Evolutionary conservation across 2,888 invertebrate genomes (phyloP).

Genomic region (Boloria euphrosyne): DNA sequence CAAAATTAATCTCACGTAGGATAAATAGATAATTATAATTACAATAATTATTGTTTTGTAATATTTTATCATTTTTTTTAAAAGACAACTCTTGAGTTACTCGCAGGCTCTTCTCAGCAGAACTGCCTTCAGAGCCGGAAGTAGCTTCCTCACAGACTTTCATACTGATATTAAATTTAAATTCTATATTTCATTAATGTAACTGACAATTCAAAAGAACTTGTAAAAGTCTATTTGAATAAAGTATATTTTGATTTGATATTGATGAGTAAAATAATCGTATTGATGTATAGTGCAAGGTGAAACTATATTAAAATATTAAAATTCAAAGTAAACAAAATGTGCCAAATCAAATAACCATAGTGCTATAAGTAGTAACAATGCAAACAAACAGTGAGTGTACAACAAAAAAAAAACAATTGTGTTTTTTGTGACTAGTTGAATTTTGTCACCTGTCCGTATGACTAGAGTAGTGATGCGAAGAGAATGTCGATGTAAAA

Average conservation of each 20-base stretch:
- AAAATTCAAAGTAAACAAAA: conserved; percentile 1
- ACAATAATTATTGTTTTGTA: too few relatives aligned
- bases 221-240: too few relatives aligned
- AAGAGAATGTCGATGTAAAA: conserved; percentile 72
- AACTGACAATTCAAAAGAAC: too few relatives aligned
- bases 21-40: too few relatives aligned
- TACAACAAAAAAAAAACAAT: conserved; percentile 38
- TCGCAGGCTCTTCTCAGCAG: too few relatives aligned
- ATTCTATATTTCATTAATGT: too few relatives aligned
- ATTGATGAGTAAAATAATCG: not conserved
- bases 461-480: conserved; percentile 75
- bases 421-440: conserved; percentile 9
- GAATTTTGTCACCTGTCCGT: conserved; percentile 64
- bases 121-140: too few relatives aligned
- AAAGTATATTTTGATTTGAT: not conserved
- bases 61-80: too few relatives aligned
- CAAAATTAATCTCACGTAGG: too few relatives aligned
- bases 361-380: conserved; percentile 13
- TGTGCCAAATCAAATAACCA: conserved; percentile 26
- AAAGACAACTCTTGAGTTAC: too few relatives aligned
- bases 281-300: not conserved
- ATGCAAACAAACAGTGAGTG: conserved; percentile 40
- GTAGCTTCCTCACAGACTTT: too few relatives aligned
- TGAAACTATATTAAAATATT: not conserved
- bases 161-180: too few relatives aligned